Evolutionary conservation across 2,888 invertebrate species (phyloP), one percentile per base, ranked within the genome.

Genomic region (Nomada lathburiana): DNA sequence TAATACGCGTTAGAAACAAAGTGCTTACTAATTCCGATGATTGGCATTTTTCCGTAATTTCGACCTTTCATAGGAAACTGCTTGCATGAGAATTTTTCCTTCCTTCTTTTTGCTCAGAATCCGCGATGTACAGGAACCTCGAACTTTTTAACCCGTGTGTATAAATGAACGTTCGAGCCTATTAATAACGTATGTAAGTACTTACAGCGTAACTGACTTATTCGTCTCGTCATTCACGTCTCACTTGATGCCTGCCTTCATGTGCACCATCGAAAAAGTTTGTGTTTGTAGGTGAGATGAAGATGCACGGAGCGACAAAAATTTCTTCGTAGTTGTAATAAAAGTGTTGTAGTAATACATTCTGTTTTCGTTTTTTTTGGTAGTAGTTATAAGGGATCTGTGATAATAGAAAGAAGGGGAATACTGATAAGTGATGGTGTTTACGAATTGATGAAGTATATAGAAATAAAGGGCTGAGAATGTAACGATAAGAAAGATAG

Each of bases 171-270:
- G 64, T 57, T 44, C 13, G 47, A 11, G 16, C 47, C 13, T 47
- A 47, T 47, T 0, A 47, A 47, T 47, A 47, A 47, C 47, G 47
- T 16, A 47, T 36, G 36, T 36, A 36, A 36, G 36, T 36, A 36
- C 36, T 36, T 36, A 36, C 26, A 72, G n/a, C 36, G 62, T 78
- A 72, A 72, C 20, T 42, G n/a, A 42, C 20, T 52, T 26, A 10
- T 36, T 11, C 26, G 67, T 78, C 71, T 67, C 77, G 10, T 80
- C 77, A 78, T 79, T 69, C 59, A 3, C 23, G 29, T 29, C 57
- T 52, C 18, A 55, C 20, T 55, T 55, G 42, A 50, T 52, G 44
- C 78, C 62, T 44, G 55, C 23, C 42, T 36, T 9, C 53, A 42
- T 52, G 67, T 52, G 80, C 23, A 52, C 13, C 47, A 23, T 20